A percentile compares a stretch with the other conserved stretches of the same genome.
These are phyloP conservation scores for Vanessa cardui DNA, from an alignment of 2,888 invertebrate species.

Conservation along the genomic window DNA sequence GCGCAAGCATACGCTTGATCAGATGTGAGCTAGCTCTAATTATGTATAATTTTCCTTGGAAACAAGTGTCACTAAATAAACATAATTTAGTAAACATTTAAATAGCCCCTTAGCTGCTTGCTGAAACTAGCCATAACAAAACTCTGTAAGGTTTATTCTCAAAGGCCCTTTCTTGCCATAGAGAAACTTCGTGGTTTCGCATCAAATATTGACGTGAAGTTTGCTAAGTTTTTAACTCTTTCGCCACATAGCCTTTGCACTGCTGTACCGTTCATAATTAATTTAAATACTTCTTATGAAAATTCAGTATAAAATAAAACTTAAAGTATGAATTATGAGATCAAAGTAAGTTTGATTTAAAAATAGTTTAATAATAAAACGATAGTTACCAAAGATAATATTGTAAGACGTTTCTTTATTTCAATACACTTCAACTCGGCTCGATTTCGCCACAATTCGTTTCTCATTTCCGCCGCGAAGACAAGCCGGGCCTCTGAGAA, in stretches of 20 bases:
- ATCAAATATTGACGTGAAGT: constrained; percentile 36
- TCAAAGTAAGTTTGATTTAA: too few species aligned
- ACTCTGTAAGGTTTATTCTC: constrained; percentile 33
- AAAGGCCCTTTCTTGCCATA: constrained; percentile 34
- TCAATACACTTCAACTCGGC: constrained; percentile 21
- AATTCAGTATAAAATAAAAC: too few species aligned
- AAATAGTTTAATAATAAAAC: too few species aligned
- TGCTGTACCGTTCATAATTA: constrained; percentile 8
- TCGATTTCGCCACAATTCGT: constrained; percentile 63
- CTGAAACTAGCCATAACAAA: constrained; percentile 26
- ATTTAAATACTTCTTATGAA: not conserved
- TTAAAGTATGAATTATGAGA: too few species aligned
- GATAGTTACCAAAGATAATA: not conserved
- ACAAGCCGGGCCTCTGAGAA: constrained; percentile 22
- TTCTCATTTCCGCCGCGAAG: constrained; percentile 62
- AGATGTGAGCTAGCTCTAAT: too few species aligned
- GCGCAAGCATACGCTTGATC: too few species aligned
- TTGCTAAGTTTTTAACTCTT: constrained; percentile 37
- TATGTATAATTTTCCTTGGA: too few species aligned
- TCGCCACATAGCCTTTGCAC: constrained; percentile 28
- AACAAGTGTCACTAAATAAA: not conserved
- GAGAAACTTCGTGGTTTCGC: constrained; percentile 33
- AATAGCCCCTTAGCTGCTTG: constrained; percentile 13
- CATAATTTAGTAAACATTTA: constrained; percentile 9
- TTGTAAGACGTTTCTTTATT: constrained; percentile 4